These are phyloP conservation scores for Drosophila limbata DNA, from an alignment of 2,888 invertebrate genomes.

Conservation along the genomic window DNA sequence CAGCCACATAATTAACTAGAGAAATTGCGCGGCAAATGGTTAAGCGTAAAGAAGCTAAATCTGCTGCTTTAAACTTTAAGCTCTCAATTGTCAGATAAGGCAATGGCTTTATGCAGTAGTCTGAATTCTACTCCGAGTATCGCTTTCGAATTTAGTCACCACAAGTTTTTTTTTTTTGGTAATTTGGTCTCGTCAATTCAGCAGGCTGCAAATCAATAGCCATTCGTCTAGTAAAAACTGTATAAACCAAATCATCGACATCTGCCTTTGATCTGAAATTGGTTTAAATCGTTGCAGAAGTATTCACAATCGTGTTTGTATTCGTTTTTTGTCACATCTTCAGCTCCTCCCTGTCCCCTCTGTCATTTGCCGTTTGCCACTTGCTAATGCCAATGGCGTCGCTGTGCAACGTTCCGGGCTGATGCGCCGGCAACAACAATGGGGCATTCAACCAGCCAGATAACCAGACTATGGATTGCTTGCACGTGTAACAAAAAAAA, in stretches of 20 bases:
- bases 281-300: conserved; percentile 48
- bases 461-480: conserved; percentile 18
- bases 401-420: conserved; percentile 71
- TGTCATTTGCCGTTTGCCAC: conserved; percentile 1
- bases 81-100: conserved; percentile 6
- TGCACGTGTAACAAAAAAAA: conserved; percentile 46
- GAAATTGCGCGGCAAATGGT: conserved; percentile 17
- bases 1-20: conserved; percentile 51
- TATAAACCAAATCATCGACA: conserved; percentile 31
- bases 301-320: conserved; percentile 9
- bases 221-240: conserved; percentile 16
- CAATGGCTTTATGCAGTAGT: background rate
- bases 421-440: conserved; percentile 51
- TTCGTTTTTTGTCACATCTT: background rate
- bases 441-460: conserved; percentile 10
- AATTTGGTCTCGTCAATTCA: conserved; percentile 18
- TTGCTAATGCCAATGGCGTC: conserved; percentile 57
- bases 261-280: conserved; percentile 48
- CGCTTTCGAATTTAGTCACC: background rate
- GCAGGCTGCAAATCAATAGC: conserved; percentile 1
- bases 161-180: background rate
- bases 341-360: background rate
- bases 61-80: conserved; percentile 18
- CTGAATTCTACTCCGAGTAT: conserved; percentile 3
- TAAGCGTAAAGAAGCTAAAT: background rate